These are phyloP conservation scores for Archocentrus centrarchus DNA, from an alignment of 2,113 vertebrate species.

Conservation along the genomic window DNA sequence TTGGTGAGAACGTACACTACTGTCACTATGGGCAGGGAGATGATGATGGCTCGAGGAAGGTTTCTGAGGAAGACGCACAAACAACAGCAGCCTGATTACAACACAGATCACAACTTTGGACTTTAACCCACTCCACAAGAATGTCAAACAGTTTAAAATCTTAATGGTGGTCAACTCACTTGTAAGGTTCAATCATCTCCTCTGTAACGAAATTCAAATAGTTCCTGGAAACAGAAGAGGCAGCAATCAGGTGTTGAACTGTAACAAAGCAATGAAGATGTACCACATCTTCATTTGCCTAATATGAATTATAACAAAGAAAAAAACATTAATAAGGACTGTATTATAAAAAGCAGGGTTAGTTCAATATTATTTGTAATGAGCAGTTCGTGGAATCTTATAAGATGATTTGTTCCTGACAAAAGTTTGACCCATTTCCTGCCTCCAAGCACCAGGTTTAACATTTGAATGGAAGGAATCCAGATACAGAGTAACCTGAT, in stretches of 20 bases:
- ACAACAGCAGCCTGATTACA: too few species aligned
- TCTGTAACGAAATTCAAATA: constrained; percentile 99
- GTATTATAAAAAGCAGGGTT: background rate
- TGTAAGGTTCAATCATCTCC: constrained; percentile 98
- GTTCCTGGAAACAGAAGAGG: constrained; percentile 85
- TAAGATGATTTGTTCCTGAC: background rate
- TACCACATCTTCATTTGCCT: background rate
- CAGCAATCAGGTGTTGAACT: background rate
- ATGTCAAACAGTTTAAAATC: background rate
- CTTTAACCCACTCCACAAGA: too few species aligned
- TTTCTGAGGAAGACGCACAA: constrained; percentile 81
- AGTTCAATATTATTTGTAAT: background rate
- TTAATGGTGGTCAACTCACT: constrained; percentile 76
- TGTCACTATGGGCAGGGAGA: constrained; percentile 95
- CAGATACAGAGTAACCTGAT: background rate
- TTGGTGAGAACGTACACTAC: constrained; percentile 96
- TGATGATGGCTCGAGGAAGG: constrained; percentile 96
- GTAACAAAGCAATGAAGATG: background rate
- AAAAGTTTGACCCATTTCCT: background rate
- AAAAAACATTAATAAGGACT: background rate
- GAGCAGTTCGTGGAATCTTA: background rate
- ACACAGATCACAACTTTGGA: too few species aligned
- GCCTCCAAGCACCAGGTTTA: background rate
- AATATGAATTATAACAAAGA: background rate
- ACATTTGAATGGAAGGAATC: background rate